phyloP scores from a whole-genome alignment of 2,888 invertebrate genomes.

The Athalia cordata region DNA sequence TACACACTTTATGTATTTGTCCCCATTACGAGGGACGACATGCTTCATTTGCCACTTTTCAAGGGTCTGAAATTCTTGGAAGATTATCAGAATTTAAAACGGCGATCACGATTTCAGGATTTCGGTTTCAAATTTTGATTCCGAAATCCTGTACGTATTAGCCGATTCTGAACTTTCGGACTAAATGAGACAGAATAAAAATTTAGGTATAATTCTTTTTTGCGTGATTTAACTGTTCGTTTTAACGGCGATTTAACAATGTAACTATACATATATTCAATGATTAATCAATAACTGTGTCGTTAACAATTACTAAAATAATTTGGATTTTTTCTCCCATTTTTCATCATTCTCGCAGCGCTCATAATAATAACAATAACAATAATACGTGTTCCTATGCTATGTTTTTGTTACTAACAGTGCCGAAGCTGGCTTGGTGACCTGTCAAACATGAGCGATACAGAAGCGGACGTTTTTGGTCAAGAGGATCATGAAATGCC shows the following conservation, averaged over 20 bases:
- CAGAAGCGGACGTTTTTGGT: slow-evolving; percentile 66
- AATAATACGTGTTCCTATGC: slow-evolving; percentile 46
- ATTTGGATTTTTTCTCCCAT: neutral
- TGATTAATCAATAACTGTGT: slow-evolving; percentile 46
- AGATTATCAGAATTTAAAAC: too few relatives aligned
- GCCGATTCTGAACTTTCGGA: neutral
- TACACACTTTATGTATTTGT: neutral
- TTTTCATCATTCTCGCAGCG: slow-evolving; percentile 40
- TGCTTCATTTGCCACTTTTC: too few relatives aligned
- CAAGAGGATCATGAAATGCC: slow-evolving; percentile 61
- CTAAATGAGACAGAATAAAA: neutral
- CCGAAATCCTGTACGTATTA: too few relatives aligned
- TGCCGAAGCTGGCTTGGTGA: slow-evolving; percentile 79
- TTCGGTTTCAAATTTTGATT: too few relatives aligned
- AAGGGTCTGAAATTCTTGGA: too few relatives aligned
- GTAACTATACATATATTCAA: slow-evolving; percentile 34
- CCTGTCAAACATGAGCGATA: slow-evolving; percentile 76
- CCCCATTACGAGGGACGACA: too few relatives aligned
- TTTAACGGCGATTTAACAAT: slow-evolving; percentile 45
- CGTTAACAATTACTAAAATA: neutral
- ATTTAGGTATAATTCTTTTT: slow-evolving; percentile 17
- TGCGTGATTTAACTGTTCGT: slow-evolving; percentile 38
- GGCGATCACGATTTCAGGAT: neutral
- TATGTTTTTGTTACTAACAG: slow-evolving; percentile 66
- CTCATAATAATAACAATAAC: slow-evolving; percentile 39